A percentile compares a stretch with the other conserved stretches of the same genome.
These are phyloP conservation scores for Cecropterus lyciades DNA, from an alignment of 1,140 invertebrate species.

Conservation along the genomic window DNA sequence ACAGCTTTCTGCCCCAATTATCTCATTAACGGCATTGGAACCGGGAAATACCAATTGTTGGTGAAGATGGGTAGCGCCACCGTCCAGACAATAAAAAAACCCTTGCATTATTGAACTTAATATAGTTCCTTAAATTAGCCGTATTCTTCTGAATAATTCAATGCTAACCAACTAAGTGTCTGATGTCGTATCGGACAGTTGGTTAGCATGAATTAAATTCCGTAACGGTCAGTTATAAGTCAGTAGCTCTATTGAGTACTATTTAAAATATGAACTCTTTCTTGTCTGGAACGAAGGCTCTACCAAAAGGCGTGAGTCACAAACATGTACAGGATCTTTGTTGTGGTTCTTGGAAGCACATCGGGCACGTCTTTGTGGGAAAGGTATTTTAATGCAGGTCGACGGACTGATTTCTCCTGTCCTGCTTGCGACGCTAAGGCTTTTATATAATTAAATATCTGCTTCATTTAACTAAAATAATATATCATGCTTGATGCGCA, in stretches of 20 bases:
- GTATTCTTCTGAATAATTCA: neutral
- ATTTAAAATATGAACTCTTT: constrained; percentile 15
- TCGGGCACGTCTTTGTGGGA: constrained; percentile 70
- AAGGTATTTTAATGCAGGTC: constrained; percentile 79
- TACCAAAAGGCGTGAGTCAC: constrained; percentile 66
- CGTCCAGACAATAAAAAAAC: constrained; percentile 6
- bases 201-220: too few species aligned
- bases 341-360: constrained; percentile 78
- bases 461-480: constrained; percentile 37
- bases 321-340: constrained; percentile 76
- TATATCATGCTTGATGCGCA: neutral
- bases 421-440: constrained; percentile 53
- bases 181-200: too few species aligned
- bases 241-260: constrained; percentile 12
- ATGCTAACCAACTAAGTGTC: too few species aligned
- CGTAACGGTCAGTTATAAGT: neutral
- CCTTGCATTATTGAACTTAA: constrained; percentile 11
- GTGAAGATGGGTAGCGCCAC: constrained; percentile 7
- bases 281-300: constrained; percentile 63
- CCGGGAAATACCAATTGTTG: constrained; percentile 17
- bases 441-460: constrained; percentile 56
- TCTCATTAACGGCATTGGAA: constrained; percentile 35
- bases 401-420: constrained; percentile 81
- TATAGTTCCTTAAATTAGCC: neutral
- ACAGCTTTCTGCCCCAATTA: constrained; percentile 73